phyloP scores from a whole-genome alignment of 2,888 invertebrate species.

The Euzophera pinguis region DNA sequence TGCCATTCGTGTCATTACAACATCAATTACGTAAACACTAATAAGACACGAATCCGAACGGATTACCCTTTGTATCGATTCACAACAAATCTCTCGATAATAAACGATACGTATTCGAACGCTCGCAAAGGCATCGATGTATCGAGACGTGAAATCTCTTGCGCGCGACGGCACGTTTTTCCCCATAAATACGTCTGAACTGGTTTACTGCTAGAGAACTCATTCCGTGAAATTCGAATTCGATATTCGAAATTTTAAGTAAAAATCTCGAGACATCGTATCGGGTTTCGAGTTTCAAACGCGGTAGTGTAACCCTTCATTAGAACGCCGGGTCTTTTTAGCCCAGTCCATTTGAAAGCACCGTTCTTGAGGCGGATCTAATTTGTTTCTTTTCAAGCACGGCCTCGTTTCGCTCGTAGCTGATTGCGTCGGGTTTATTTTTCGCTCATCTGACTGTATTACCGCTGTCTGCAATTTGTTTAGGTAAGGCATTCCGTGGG shows the following conservation, averaged over 20 bases:
- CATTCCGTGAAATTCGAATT: slow-evolving; percentile 22
- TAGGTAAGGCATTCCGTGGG: slow-evolving; percentile 39
- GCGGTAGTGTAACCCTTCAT: slow-evolving; percentile 57
- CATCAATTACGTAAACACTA: slow-evolving; percentile 19
- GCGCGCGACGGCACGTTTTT: slow-evolving; percentile 25
- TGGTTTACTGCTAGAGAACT: slow-evolving; percentile 34
- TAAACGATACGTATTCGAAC: slow-evolving; percentile 26
- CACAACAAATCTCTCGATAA: slow-evolving; percentile 25
- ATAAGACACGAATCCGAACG: slow-evolving; percentile 20
- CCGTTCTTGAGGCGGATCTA: slow-evolving; percentile 70
- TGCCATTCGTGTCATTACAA: slow-evolving; percentile 3
- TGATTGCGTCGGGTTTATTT: slow-evolving; percentile 58
- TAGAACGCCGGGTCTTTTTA: slow-evolving; percentile 56
- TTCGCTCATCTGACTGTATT: slow-evolving; percentile 51
- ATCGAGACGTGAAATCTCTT: slow-evolving; percentile 47
- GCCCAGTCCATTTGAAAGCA: slow-evolving; percentile 53
- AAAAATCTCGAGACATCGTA: slow-evolving; percentile 10
- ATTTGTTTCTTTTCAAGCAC: slow-evolving; percentile 74
- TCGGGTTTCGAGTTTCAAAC: slow-evolving; percentile 10
- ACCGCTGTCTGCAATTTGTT: slow-evolving; percentile 54
- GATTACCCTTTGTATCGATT: slow-evolving; percentile 24
- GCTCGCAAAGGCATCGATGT: slow-evolving; percentile 25
- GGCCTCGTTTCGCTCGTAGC: slow-evolving; percentile 47
- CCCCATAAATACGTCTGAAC: slow-evolving; percentile 33
- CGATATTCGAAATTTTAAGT: slow-evolving; percentile 14